These are phyloP conservation scores for Sebastes itinus DNA, from an alignment of 2,797 vertebrate species.

Conservation along the genomic window DNA sequence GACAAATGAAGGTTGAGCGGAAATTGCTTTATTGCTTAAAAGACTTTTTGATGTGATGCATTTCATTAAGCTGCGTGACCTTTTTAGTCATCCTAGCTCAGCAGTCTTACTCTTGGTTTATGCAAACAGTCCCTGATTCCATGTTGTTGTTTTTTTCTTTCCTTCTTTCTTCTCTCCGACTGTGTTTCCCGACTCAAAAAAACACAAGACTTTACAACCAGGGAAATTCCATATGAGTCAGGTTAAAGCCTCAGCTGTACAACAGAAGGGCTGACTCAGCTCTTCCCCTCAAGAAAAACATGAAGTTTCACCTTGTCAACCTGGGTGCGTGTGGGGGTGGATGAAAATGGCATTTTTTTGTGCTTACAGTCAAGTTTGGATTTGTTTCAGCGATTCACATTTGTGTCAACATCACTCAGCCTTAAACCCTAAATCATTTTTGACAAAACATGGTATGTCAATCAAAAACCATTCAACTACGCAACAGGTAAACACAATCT, in stretches of 20 bases:
- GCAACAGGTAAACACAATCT: background rate
- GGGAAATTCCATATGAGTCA: slow-evolving; percentile 74
- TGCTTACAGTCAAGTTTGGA: slow-evolving; percentile 9
- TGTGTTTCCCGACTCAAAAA: slow-evolving; percentile 47
- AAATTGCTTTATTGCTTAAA: background rate
- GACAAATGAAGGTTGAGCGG: background rate
- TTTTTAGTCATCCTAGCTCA: background rate
- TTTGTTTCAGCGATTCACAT: background rate
- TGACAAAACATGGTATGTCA: background rate
- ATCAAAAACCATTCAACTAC: background rate
- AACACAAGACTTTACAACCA: slow-evolving; percentile 51
- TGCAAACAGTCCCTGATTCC: slow-evolving; percentile 16
- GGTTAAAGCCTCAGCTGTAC: slow-evolving; percentile 55
- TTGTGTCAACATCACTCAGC: background rate
- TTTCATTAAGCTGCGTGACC: slow-evolving; percentile 1
- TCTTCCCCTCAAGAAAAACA: slow-evolving; percentile 37
- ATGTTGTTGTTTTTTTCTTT: background rate
- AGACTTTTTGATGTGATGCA: background rate
- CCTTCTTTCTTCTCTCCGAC: background rate
- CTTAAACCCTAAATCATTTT: background rate
- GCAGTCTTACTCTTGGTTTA: slow-evolving; percentile 5
- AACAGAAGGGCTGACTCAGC: slow-evolving; percentile 59
- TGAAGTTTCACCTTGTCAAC: slow-evolving; percentile 42
- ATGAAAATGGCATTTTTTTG: slow-evolving; percentile 13
- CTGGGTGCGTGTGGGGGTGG: slow-evolving; percentile 20